A percentile compares a stretch with the other conserved stretches of the same genome.
phyloP scores from a whole-genome alignment of 2,113 vertebrate genomes.

The Periophthalmodon schlosseri region DNA sequence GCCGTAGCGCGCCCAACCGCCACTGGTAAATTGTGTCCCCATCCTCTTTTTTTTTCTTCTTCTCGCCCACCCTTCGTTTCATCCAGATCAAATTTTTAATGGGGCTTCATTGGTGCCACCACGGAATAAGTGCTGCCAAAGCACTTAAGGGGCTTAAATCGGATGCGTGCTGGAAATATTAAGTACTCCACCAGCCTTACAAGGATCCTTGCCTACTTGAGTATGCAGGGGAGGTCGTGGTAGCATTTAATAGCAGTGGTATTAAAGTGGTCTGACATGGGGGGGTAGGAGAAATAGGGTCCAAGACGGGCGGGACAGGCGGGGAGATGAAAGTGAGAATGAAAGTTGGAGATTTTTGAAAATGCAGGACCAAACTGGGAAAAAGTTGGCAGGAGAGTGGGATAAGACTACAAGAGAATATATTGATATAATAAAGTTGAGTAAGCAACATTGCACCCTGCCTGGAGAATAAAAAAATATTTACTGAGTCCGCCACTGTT shows the following conservation, averaged over 20 bases:
- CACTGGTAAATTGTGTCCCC: constrained; percentile 59
- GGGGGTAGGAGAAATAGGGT: constrained; percentile 49
- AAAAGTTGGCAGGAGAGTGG: constrained; percentile 1
- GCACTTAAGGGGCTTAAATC: constrained; percentile 82
- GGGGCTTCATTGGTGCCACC: constrained; percentile 76
- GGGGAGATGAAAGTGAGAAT: constrained; percentile 27
- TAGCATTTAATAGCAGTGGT: constrained; percentile 69
- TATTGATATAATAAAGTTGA: background rate
- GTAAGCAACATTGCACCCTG: too few species aligned
- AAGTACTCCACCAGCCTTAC: constrained; percentile 73
- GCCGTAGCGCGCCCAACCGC: constrained; percentile 53
- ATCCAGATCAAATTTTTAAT: constrained; percentile 78
- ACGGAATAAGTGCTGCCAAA: constrained; percentile 82
- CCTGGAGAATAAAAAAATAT: too few species aligned
- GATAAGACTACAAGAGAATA: background rate
- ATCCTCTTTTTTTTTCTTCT: constrained; percentile 14
- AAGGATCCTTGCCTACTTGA: constrained; percentile 71
- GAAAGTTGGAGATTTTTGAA: background rate
- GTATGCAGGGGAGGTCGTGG: constrained; percentile 67
- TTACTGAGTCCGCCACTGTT: too few species aligned
- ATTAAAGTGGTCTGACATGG: constrained; percentile 62
- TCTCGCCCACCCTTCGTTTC: constrained; percentile 49
- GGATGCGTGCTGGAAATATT: constrained; percentile 78
- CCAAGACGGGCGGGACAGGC: constrained; percentile 38
- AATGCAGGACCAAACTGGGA: background rate